Conservation (phyloP, 2,797 vertebrate species). For the Somateria mollissima region DNA sequence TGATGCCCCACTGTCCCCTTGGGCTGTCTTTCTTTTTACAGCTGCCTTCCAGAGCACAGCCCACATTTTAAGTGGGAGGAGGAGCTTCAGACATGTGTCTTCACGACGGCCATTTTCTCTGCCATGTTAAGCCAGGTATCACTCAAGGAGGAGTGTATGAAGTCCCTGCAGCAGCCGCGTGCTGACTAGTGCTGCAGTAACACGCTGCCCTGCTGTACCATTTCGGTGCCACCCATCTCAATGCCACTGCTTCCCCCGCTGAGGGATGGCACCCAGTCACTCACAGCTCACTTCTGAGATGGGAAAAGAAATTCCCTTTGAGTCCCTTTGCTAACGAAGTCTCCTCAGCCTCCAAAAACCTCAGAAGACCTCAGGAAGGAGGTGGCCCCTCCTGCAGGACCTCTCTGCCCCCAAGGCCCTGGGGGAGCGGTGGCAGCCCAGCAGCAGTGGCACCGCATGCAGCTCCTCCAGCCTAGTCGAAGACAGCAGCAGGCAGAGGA, state of each 20-base stretch:
- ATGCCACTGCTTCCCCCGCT: no score
- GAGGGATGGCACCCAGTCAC: background rate
- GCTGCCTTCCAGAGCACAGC: background rate
- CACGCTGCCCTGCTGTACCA: no score
- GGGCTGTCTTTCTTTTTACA: background rate
- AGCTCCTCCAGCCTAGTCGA: background rate
- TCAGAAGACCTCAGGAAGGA: constrained; percentile 15
- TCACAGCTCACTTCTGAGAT: background rate
- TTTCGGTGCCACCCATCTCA: no score
- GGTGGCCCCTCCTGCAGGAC: constrained; percentile 49
- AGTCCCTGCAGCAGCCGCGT: background rate
- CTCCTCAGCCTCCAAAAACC: background rate
- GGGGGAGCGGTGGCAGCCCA: constrained; percentile 43
- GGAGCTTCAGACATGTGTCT: rapidly evolving
- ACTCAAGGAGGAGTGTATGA: background rate
- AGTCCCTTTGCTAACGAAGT: background rate
- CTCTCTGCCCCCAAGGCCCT: constrained; percentile 3
- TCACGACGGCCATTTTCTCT: background rate
- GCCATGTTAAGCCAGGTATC: rapidly evolving
- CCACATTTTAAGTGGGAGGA: background rate
- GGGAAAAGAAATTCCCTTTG: background rate
- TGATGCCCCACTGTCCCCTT: background rate
- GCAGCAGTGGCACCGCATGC: background rate
- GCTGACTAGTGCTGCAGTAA: no score
- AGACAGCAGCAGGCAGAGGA: background rate